phyloP scores from a whole-genome alignment of 2,113 vertebrate species.

The Struthio camelus region DNA sequence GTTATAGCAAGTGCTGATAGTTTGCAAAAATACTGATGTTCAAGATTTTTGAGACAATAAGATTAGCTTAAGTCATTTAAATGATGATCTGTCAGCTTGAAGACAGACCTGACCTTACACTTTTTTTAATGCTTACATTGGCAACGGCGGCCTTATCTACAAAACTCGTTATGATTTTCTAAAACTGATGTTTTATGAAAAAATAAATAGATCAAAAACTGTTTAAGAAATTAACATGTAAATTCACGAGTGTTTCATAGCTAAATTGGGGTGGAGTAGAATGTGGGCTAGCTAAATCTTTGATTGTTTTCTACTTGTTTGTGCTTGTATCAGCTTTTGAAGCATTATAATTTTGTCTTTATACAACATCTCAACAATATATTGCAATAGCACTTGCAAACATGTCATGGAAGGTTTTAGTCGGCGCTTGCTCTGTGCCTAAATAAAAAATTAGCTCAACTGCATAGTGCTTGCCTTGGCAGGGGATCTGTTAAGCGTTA shows the following conservation, averaged over 20 bases:
- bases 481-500: background rate
- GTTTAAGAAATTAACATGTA: slow-evolving; percentile 8
- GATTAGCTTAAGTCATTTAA: slow-evolving; percentile 76
- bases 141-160: slow-evolving; percentile 69
- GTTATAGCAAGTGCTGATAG: slow-evolving; percentile 89
- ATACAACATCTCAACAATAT: background rate
- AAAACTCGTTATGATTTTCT: slow-evolving; percentile 64
- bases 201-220: slow-evolving; percentile 50
- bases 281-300: slow-evolving; percentile 4
- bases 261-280: background rate
- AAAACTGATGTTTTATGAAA: slow-evolving; percentile 53
- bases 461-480: background rate
- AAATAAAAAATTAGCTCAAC: background rate
- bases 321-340: background rate
- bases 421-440: background rate
- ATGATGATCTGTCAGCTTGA: slow-evolving; percentile 79
- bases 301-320: background rate
- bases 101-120: slow-evolving; percentile 79
- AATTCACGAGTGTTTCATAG: background rate
- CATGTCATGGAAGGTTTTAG: background rate
- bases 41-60: slow-evolving; percentile 81
- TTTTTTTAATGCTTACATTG: slow-evolving; percentile 66
- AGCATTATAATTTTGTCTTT: background rate
- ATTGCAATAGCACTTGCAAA: background rate
- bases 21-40: slow-evolving; percentile 88